Conservation (phyloP, 2,888 invertebrate genomes). For the Hydrotaea cyrtoneurina region DNA sequence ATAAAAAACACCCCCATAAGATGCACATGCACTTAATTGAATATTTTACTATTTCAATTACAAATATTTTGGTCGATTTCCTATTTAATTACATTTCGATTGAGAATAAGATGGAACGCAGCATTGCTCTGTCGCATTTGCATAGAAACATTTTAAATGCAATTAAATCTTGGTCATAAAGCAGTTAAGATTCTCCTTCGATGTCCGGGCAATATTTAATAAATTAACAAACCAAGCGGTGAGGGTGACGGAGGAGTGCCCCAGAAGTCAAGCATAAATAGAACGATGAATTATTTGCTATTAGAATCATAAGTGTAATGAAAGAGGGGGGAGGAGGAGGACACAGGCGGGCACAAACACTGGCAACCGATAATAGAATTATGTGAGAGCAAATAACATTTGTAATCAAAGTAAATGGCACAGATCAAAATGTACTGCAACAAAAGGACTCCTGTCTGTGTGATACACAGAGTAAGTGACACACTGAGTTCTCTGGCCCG, state of each 20-base stretch:
- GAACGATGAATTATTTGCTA: conserved; percentile 11
- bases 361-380: conserved; percentile 38
- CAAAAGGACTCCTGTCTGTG: no score
- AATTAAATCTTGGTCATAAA: conserved; percentile 26
- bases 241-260: neutral
- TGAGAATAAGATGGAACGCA: neutral
- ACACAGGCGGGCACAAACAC: no score
- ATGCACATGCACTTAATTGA: neutral
- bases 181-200: neutral
- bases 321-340: neutral
- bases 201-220: neutral
- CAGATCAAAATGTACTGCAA: neutral
- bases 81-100: conserved; percentile 27
- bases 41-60: neutral
- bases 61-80: neutral
- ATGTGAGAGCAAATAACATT: conserved; percentile 12
- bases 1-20: no score
- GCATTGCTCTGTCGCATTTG: conserved; percentile 34
- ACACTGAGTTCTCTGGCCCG: neutral
- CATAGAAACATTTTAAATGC: conserved; percentile 31
- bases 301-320: neutral
- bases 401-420: conserved; percentile 34
- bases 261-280: neutral
- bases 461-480: no score
- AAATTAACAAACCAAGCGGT: neutral